Evolutionary conservation across 2,113 vertebrate genomes (phyloP), one percentile per base, ranked within the genome.

Genomic region (Malurus cyaneus): DNA sequence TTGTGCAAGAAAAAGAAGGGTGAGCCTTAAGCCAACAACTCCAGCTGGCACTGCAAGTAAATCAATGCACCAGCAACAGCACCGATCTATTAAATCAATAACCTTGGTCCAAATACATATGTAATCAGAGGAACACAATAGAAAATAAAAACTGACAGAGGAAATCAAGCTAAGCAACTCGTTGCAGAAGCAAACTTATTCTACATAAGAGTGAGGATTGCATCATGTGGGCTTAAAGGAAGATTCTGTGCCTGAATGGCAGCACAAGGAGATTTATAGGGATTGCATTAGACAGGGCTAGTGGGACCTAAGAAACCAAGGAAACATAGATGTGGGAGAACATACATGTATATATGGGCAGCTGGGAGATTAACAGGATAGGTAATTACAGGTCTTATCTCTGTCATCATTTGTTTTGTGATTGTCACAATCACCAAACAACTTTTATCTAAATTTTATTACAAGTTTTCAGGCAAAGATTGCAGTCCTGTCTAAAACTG

Each of bases 281-380:
- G 20, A 26, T 14, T 49, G n/a, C 6, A 74, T 64, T 21, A 52
- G 44, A 57, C 41, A 49, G 39, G 50, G 46, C 32, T 61, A 53
- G 52, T 12, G 34, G 5, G 42, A 84, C 23, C 47, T 26, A 36
- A 57, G 29, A 61, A 73, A n/a, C 18, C 18, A 64, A 59, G 20
- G 39, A 29, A 73, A 62, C 6, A 34, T 1, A 3, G 16, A 47
- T 6, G 3, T 19, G 34, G 29, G 25, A 89, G 31, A 81, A 71
- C 32, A 24, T 3, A 59, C 13, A 50, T 0, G 0, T 6, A 52
- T 9, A 26, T 32, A 39, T 0, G 6, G 29, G 18, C 11, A 81
- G 14, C 61, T 29, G 39, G 4, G 8, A 86, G 71, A 72, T 4
- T 1, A 19, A 70, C 0, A 50, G 34, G 7, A 59, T 2, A 47